Base-by-base conservation (phyloP, 2,888 invertebrate genomes). In the Ctena decussata region DNA sequence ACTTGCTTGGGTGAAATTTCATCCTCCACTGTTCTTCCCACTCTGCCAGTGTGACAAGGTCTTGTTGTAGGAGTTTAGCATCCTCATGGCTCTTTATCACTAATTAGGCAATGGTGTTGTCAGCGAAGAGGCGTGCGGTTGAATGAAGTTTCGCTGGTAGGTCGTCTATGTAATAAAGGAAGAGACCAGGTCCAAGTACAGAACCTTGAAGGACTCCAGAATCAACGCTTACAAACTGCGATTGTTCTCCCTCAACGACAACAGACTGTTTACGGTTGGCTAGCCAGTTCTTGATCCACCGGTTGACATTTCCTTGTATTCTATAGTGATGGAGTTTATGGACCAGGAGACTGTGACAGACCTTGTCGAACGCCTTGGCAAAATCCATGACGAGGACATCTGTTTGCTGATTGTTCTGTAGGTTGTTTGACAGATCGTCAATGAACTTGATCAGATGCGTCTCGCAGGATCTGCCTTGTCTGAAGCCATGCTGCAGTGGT, bases 1-100 rank as follows among this genome's bases (percentile, higher is more conserved):
- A 87, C 39, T 82, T 87, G 1, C 74, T 72, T 32, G 82, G 87
- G 57, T 85, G 82, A 46, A 87, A 85, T 30, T 49, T 46, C 82
- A 85, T 82, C 74, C 79, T 77, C 85, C 85, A 87, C 65, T 49
- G 79, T 0, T 72, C 39, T 32, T 87, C 71, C 78, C 80, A 87
- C 6, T 37, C 39, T 6, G 53, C 81, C 6, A 84, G 65, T 78
- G 74, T 80, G 57, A 71, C 60, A 8, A 83, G 78, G 65, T 85
- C 82, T 32, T 77, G 11, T 41, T 84, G 80, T 12, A 85, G 65
- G 30, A 41, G 60, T 24, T 77, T 18, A 27, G 41, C 71, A 35
- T 76, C 81, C 32, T 21, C 12, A 5, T 73, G 60, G 2, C 76
- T 79, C 78, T 24, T 76, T 3, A 85, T 53, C 15, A 71, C 73